These are phyloP conservation scores for Odontothrips loti DNA, from an alignment of 2,888 invertebrate species.

Conservation along the genomic window DNA sequence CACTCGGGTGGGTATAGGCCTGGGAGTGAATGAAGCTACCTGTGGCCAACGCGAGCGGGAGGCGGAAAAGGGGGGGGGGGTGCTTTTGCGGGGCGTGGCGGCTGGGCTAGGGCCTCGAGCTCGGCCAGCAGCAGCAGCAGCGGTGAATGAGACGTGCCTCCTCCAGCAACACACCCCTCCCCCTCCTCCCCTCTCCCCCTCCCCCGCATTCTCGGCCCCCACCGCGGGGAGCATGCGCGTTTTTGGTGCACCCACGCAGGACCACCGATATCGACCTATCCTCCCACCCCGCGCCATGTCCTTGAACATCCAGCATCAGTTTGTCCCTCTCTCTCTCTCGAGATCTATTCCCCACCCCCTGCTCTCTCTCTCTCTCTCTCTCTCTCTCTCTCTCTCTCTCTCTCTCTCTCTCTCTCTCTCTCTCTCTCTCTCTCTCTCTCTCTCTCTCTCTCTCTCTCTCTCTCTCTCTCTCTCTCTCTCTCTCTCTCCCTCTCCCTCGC, in stretches of 20 bases:
- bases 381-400: background rate
- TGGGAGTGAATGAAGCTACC: conserved; percentile 17
- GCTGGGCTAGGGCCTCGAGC: background rate
- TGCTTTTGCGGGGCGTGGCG: background rate
- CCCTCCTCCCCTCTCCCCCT: background rate
- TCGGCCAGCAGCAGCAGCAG: background rate
- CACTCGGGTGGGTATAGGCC: background rate
- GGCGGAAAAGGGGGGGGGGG: background rate
- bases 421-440: background rate
- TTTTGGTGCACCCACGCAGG: background rate
- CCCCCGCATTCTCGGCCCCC: background rate
- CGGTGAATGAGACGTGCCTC: conserved; percentile 11
- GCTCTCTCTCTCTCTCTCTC: background rate
- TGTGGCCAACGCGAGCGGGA: background rate
- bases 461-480: background rate
- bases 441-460: background rate
- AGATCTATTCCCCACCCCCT: background rate
- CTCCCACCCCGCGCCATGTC: background rate
- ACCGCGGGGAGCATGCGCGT: background rate
- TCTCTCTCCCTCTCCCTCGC: background rate
- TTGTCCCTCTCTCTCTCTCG: background rate
- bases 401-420: background rate
- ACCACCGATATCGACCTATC: background rate
- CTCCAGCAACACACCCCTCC: background rate
- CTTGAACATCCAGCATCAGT: conserved; percentile 2